phyloP scores from a whole-genome alignment of 1,140 invertebrate species.

The Tetranychus cinnabarinus region DNA sequence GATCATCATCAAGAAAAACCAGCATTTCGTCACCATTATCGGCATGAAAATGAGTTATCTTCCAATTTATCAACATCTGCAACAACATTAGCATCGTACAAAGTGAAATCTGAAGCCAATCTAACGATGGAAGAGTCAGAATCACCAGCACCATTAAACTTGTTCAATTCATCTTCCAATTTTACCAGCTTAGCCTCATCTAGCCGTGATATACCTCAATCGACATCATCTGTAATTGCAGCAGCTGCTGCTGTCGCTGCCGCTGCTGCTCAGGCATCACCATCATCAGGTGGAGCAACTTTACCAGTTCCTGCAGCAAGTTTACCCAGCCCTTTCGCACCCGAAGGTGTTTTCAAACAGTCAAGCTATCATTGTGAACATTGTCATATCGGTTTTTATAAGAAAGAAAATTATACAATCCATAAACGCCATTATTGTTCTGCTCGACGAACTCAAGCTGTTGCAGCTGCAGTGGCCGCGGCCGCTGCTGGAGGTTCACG shows the following conservation, averaged over 20 bases:
- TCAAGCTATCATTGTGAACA: slow-evolving; percentile 65
- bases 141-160: no score
- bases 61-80: no score
- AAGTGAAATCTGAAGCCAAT: no score
- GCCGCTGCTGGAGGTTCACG: neutral
- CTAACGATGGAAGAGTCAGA: no score
- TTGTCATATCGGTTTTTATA: slow-evolving; percentile 90
- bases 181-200: neutral
- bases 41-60: no score
- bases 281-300: neutral
- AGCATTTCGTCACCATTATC: no score
- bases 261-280: neutral
- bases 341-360: neutral
- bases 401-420: slow-evolving; percentile 75
- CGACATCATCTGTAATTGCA: slow-evolving; percentile 12
- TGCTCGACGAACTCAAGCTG: no score
- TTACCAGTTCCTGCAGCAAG: neutral
- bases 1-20: no score
- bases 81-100: no score
- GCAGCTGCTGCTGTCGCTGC: slow-evolving; percentile 15
- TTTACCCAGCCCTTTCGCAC: neutral
- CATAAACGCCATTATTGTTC: slow-evolving; percentile 89
- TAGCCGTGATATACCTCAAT: slow-evolving; percentile 3
- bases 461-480: neutral
- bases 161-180: no score